A percentile compares a stretch with the other conserved stretches of the same genome.
Conservation (phyloP, 2,888 invertebrate genomes). For the Ceriagrion tenellum region DNA sequence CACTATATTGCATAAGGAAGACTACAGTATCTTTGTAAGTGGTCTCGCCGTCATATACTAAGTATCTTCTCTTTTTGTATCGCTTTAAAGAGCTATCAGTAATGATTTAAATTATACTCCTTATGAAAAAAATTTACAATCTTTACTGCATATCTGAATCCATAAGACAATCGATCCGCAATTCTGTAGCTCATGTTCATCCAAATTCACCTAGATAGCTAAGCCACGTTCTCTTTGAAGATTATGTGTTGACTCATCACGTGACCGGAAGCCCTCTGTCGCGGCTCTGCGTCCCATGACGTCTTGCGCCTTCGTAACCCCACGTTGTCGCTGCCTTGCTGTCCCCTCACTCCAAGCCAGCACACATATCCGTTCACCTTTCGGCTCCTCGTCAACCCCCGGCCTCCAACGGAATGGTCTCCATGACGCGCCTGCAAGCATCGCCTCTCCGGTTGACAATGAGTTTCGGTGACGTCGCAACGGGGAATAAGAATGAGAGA, state of each 20-base stretch:
- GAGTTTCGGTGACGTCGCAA: conserved; percentile 24
- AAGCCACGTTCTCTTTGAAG: neutral
- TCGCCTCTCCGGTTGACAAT: conserved; percentile 16
- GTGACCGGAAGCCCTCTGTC: neutral
- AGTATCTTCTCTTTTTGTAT: too few species aligned
- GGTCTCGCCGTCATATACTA: too few species aligned
- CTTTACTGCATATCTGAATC: too few species aligned
- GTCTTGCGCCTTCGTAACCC: neutral
- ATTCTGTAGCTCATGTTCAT: too few species aligned
- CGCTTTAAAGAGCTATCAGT: too few species aligned
- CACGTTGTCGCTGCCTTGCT: neutral
- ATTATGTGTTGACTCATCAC: neutral
- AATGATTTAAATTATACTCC: too few species aligned
- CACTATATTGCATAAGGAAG: too few species aligned
- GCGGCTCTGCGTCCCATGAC: neutral
- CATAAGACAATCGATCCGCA: too few species aligned
- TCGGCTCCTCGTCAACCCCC: neutral
- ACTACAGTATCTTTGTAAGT: too few species aligned
- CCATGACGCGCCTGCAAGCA: conserved; percentile 19
- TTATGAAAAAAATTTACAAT: too few species aligned
- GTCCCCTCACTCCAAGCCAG: neutral
- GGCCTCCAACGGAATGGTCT: conserved; percentile 37
- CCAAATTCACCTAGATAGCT: too few species aligned
- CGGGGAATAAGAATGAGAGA: conserved; percentile 42
- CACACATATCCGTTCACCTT: neutral